Evolutionary conservation across 2,888 invertebrate species (phyloP), one percentile per base, ranked within the genome.

Genomic region (Hirtodrosophila cameraria): DNA sequence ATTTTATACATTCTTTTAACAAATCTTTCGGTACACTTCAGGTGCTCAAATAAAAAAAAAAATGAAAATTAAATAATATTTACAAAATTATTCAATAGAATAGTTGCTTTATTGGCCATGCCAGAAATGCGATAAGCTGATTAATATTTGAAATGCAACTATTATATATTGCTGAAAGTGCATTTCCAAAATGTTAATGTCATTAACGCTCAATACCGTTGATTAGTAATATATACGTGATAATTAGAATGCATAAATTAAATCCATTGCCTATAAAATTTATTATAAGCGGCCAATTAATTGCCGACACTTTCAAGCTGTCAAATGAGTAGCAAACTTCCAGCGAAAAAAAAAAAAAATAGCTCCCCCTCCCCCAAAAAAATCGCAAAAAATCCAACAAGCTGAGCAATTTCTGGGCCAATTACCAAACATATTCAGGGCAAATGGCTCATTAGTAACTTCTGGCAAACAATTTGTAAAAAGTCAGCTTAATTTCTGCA

Each of bases 381-480:
- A 23, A 7, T 23, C 23, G 4, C 7, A 3, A 5, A 23, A 23
- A 23, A 5, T 2, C 8, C 0, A 23, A 23, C 23, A 23, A 23
- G 23, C 6, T 23, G 6, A 7, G 23, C 23, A 23, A 8, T 23
- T 23, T 23, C 7, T 6, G 18, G 18, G 27, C 23, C 46, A 64
- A 70, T 64, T 65, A 54, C 20, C 18, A 18, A 30, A 12, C 33
- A 69, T 15, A 52, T 35, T 35, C 53, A 35, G 2, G 31, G 4
- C 20, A 33, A 46, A 39, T 46, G 46, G 28, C 57, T 50, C 50
- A 39, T 68, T 63, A 58, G 45, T 64, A 74, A 52, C 54, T 64
- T 55, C 45, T 36, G 35, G 46, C 58, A 61, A 58, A 62, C 50
- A 67, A 69, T 65, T 68, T 58, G 38, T 58, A 52, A 53, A 43